Conservation (phyloP, 2,888 invertebrate genomes). For the Morpho achilles region DNA sequence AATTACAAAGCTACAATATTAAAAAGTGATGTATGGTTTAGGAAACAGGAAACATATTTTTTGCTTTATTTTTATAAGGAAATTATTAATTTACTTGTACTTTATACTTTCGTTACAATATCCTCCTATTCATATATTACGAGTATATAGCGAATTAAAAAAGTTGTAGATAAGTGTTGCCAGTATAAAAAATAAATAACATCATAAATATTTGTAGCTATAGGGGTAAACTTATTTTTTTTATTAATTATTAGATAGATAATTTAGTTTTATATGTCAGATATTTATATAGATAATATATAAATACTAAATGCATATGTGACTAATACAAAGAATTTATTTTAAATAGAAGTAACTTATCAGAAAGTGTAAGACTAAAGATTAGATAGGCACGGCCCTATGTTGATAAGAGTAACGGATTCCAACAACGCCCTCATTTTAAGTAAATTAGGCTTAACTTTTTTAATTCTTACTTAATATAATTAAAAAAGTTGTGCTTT, state of each 20-base stretch:
- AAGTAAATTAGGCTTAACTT: slow-evolving; percentile 6
- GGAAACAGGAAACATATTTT: too few species aligned
- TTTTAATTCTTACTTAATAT: background rate
- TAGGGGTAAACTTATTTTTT: too few species aligned
- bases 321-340: slow-evolving; percentile 36
- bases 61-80: too few species aligned
- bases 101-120: too few species aligned
- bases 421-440: slow-evolving; percentile 45
- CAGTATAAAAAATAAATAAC: background rate
- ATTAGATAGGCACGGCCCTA: slow-evolving; percentile 72
- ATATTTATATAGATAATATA: slow-evolving; percentile 6
- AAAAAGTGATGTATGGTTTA: too few species aligned
- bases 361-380: slow-evolving; percentile 54
- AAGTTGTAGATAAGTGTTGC: too few species aligned
- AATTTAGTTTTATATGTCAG: background rate
- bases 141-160: too few species aligned
- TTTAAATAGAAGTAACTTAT: slow-evolving; percentile 44
- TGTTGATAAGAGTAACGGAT: slow-evolving; percentile 59
- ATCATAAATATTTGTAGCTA: background rate
- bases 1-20: too few species aligned
- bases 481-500: background rate
- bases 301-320: slow-evolving; percentile 8
- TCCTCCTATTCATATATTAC: too few species aligned
- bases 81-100: too few species aligned
- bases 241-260: background rate